These are phyloP conservation scores for Rhinopithecus roxellana DNA, from an alignment of 2,113 vertebrate species.

Conservation along the genomic window DNA sequence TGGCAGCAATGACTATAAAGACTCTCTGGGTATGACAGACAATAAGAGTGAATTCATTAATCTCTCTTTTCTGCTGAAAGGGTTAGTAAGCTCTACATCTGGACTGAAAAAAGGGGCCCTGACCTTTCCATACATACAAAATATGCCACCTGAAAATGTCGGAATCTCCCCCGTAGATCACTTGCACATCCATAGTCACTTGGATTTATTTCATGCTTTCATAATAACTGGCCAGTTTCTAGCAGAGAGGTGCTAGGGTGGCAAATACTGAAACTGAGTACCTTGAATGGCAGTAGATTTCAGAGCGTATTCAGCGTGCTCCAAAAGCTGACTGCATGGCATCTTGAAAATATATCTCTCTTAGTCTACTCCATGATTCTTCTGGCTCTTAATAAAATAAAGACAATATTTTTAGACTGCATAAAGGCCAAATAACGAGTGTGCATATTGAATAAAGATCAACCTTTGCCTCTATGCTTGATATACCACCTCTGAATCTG, in stretches of 20 bases:
- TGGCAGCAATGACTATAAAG: not conserved
- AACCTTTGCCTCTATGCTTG: slow-evolving; percentile 64
- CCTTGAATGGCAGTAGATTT: not conserved
- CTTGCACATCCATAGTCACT: not conserved
- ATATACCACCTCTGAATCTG: slow-evolving; percentile 61
- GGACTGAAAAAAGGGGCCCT: not conserved
- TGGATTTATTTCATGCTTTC: not conserved
- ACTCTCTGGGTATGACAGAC: not conserved
- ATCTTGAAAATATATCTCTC: not conserved
- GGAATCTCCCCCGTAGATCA: not conserved
- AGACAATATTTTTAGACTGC: slow-evolving; percentile 5
- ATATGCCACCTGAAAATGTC: not conserved
- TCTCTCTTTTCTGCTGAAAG: not conserved
- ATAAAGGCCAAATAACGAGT: slow-evolving; percentile 36
- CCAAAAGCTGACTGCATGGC: not conserved
- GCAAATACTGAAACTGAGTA: not conserved
- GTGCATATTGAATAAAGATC: not conserved
- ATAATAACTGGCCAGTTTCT: not conserved
- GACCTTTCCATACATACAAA: not conserved
- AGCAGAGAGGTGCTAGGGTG: not conserved
- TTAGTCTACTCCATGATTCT: not conserved
- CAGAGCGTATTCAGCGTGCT: not conserved
- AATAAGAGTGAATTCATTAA: not conserved
- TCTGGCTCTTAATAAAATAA: slow-evolving; percentile 1
- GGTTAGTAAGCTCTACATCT: not conserved